Evolutionary conservation across 2,113 vertebrate genomes (phyloP).

Genomic region (Pterocles gutturalis): DNA sequence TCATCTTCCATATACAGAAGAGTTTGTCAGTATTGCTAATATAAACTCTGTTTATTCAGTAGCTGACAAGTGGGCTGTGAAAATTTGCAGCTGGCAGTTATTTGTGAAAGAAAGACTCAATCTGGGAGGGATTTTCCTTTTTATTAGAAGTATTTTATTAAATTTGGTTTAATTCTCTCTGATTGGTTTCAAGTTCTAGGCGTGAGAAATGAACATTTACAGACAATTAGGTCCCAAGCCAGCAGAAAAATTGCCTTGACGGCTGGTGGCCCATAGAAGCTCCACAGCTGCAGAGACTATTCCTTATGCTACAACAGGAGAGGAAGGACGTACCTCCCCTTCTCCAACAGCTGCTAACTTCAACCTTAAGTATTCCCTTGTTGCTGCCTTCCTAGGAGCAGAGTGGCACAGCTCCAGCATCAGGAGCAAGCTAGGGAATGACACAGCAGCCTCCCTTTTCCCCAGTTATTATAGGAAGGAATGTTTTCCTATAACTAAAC

Average conservation of each 20-base stretch:
- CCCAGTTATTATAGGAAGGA: not conserved
- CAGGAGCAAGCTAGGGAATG: not conserved
- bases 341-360: slow-evolving; percentile 59
- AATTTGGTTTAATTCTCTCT: slow-evolving; percentile 67
- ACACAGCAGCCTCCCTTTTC: not conserved
- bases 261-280: slow-evolving; percentile 51
- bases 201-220: slow-evolving; percentile 58
- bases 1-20: slow-evolving; percentile 19
- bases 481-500: not conserved
- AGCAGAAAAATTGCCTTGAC: slow-evolving; percentile 52
- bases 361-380: slow-evolving; percentile 21
- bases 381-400: slow-evolving; percentile 34
- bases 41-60: slow-evolving; percentile 47
- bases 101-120: slow-evolving; percentile 53
- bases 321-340: slow-evolving; percentile 24
- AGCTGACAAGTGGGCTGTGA: slow-evolving; percentile 47
- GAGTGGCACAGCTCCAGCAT: slow-evolving; percentile 24
- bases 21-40: slow-evolving; percentile 42
- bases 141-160: slow-evolving; percentile 57
- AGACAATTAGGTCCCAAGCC: slow-evolving; percentile 68
- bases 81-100: slow-evolving; percentile 51
- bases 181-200: slow-evolving; percentile 44
- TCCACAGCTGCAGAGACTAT: slow-evolving; percentile 37
- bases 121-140: slow-evolving; percentile 42
- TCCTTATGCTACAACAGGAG: slow-evolving; percentile 30